Evolutionary conservation across 2,797 vertebrate genomes (phyloP).

Genomic region (Adelosebastes latens): DNA sequence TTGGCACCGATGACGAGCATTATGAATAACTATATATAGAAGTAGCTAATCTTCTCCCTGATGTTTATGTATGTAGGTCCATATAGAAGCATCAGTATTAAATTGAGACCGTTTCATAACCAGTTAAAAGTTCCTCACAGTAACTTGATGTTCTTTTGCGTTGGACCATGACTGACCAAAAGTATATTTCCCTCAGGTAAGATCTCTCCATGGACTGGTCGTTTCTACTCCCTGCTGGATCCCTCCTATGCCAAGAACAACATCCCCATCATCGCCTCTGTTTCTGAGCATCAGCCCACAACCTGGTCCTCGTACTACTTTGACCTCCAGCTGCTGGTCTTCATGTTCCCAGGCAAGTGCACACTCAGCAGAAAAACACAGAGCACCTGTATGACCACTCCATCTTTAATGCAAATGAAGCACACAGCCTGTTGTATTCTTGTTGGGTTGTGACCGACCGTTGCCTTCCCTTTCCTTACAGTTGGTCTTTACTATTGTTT

Average conservation of each 20-base stretch:
- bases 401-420: not conserved
- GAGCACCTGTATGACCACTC: not conserved
- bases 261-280: conserved; percentile 98
- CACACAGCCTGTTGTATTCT: not conserved
- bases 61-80: not conserved
- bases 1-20: not conserved
- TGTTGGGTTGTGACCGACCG: not conserved
- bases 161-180: not conserved
- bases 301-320: conserved; percentile 99
- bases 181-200: conserved; percentile 83
- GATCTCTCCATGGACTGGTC: conserved; percentile 98
- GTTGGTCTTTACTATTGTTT: conserved; percentile 99
- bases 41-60: not conserved
- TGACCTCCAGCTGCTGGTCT: conserved; percentile 96
- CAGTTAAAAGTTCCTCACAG: not conserved
- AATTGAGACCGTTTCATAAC: not conserved
- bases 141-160: not conserved
- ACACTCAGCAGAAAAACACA: not conserved
- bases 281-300: conserved; percentile 98
- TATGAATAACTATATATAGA: not conserved
- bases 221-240: conserved; percentile 97
- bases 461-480: conserved; percentile 61
- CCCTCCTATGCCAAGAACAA: conserved; percentile 99
- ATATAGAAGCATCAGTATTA: not conserved
- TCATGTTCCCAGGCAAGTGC: conserved; percentile 95